Percentiles rank a stretch among this genome's conserved stretches.
phyloP scores from a whole-genome alignment of 1,140 invertebrate genomes.

The Trissolcus basalis region DNA sequence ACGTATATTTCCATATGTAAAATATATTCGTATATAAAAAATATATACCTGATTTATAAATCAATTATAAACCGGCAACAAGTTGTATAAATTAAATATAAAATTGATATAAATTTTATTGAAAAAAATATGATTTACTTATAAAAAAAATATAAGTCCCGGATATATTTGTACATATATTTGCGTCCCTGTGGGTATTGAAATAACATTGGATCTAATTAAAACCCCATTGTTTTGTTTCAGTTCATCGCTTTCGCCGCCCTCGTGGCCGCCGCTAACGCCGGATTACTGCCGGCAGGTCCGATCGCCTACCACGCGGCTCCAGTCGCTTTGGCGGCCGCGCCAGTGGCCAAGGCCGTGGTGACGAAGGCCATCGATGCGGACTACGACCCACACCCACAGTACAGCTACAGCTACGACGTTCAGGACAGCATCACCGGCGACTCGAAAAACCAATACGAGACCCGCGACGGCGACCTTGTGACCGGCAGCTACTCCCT shows the following conservation, averaged over 20 bases:
- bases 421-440: constrained; percentile 78
- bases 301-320: constrained; percentile 51
- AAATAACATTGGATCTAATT: too few relatives aligned
- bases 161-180: too few relatives aligned
- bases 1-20: too few relatives aligned
- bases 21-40: too few relatives aligned
- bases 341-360: constrained; percentile 54
- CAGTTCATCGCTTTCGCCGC: constrained; percentile 75
- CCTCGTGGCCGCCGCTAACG: constrained; percentile 72
- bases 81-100: too few relatives aligned
- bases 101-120: too few relatives aligned
- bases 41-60: too few relatives aligned
- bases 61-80: too few relatives aligned
- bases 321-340: constrained; percentile 44
- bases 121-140: too few relatives aligned
- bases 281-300: constrained; percentile 65
- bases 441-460: constrained; percentile 79
- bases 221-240: too few relatives aligned
- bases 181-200: too few relatives aligned
- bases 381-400: constrained; percentile 74
- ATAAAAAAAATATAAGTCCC: too few relatives aligned
- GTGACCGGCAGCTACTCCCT: constrained; percentile 69
- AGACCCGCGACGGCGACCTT: constrained; percentile 78
- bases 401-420: constrained; percentile 77
- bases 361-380: constrained; percentile 65